Evolutionary conservation across 2,113 vertebrate species (phyloP).

Genomic region (Burhinus oedicnemus): DNA sequence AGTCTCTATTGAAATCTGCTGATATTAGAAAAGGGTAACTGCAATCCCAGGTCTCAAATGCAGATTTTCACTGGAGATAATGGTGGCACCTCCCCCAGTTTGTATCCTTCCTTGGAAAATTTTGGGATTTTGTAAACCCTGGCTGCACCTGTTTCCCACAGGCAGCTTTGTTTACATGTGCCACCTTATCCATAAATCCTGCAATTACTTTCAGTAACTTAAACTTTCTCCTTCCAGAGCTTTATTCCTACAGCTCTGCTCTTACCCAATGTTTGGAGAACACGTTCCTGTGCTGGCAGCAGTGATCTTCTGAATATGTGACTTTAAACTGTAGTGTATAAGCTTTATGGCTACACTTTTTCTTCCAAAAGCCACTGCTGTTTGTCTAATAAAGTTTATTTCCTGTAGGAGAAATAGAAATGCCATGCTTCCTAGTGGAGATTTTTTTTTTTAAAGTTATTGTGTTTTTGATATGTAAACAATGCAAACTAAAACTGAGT

Average conservation of each 20-base stretch:
- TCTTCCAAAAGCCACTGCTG: not conserved
- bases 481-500: not conserved
- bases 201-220: not conserved
- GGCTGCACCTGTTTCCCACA: not conserved
- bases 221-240: not conserved
- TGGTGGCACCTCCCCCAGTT: not conserved
- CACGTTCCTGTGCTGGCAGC: not conserved
- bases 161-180: not conserved
- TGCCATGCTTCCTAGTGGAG: not conserved
- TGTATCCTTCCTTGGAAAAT: not conserved
- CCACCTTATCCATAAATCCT: not conserved
- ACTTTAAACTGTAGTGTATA: not conserved
- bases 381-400: not conserved
- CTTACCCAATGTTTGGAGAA: not conserved
- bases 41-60: not conserved
- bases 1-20: fast-evolving
- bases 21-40: not conserved
- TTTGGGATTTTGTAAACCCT: not conserved
- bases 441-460: not conserved
- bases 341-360: not conserved
- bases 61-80: not conserved
- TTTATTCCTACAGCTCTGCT: not conserved
- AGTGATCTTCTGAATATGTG: not conserved
- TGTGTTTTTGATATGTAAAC: not conserved
- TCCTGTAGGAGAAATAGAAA: not conserved